Evolutionary conservation across 2,888 invertebrate species (phyloP).

Genomic region (Pheosia gnoma): DNA sequence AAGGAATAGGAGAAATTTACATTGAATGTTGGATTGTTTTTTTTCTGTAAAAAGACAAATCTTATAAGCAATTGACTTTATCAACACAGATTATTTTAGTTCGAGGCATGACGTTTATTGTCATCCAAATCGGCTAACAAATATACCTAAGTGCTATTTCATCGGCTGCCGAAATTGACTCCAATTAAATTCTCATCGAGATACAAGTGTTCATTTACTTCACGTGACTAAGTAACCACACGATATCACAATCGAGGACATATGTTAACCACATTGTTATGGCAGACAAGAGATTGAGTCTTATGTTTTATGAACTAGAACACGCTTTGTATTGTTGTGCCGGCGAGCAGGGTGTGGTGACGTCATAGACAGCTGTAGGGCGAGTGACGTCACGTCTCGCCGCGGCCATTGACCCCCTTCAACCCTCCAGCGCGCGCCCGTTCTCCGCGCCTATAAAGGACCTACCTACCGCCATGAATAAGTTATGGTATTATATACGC

Average conservation of each 20-base stretch:
- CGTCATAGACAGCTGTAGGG: slow-evolving; percentile 82
- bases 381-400: slow-evolving; percentile 77
- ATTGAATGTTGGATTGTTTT: neutral
- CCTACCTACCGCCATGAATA: slow-evolving; percentile 70
- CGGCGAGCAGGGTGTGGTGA: slow-evolving; percentile 60
- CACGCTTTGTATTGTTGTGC: slow-evolving; percentile 62
- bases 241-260: slow-evolving; percentile 65
- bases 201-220: slow-evolving; percentile 60
- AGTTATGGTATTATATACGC: slow-evolving; percentile 64
- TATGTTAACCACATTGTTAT: slow-evolving; percentile 64
- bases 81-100: slow-evolving; percentile 4
- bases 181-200: slow-evolving; percentile 51
- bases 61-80: neutral
- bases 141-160: slow-evolving; percentile 18
- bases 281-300: slow-evolving; percentile 61
- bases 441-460: slow-evolving; percentile 53
- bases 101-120: slow-evolving; percentile 8
- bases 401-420: slow-evolving; percentile 72
- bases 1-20: neutral
- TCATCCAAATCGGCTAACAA: slow-evolving; percentile 10
- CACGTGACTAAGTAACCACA: slow-evolving; percentile 63
- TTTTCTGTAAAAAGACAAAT: neutral
- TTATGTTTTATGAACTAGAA: slow-evolving; percentile 60
- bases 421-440: slow-evolving; percentile 58
- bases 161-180: slow-evolving; percentile 46